Percentiles rank a stretch among this genome's conserved stretches.
Conservation (phyloP, 2,797 vertebrate genomes). For the Malacoraja senta region DNA sequence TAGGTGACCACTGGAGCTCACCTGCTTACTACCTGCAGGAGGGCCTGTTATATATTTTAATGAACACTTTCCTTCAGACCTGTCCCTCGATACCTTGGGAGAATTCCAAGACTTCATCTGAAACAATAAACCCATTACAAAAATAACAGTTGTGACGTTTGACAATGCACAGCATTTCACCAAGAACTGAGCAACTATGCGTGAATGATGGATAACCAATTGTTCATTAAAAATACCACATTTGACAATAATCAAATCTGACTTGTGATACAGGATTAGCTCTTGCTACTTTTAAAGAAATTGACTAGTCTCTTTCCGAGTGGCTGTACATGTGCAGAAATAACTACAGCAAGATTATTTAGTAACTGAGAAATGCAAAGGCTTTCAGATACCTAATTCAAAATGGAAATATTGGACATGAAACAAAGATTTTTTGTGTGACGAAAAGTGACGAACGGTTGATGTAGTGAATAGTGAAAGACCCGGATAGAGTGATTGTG, state of each 20-base stretch:
- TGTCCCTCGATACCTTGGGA: constrained; percentile 11
- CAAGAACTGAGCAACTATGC: background rate
- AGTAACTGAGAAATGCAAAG: background rate
- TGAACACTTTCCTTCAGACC: constrained; percentile 1
- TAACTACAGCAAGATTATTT: background rate
- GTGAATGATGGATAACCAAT: background rate
- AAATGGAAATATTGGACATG: background rate
- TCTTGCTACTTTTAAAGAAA: background rate
- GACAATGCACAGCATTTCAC: background rate
- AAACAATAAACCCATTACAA: constrained; percentile 1
- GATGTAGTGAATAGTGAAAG: too few relatives aligned
- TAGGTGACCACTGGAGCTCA: background rate
- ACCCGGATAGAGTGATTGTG: too few relatives aligned
- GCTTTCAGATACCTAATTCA: background rate
- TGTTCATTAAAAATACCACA: background rate
- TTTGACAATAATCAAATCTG: background rate
- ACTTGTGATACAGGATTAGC: background rate
- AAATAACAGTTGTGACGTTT: constrained; percentile 23
- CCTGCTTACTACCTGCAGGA: background rate
- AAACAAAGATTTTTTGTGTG: background rate
- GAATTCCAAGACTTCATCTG: constrained; percentile 4
- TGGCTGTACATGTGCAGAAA: background rate
- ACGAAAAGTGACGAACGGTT: background rate
- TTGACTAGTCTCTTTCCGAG: background rate
- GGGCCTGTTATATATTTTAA: constrained; percentile 19